Conservation (phyloP, 2,797 vertebrate genomes). For the Steatocranus sp. region DNA sequence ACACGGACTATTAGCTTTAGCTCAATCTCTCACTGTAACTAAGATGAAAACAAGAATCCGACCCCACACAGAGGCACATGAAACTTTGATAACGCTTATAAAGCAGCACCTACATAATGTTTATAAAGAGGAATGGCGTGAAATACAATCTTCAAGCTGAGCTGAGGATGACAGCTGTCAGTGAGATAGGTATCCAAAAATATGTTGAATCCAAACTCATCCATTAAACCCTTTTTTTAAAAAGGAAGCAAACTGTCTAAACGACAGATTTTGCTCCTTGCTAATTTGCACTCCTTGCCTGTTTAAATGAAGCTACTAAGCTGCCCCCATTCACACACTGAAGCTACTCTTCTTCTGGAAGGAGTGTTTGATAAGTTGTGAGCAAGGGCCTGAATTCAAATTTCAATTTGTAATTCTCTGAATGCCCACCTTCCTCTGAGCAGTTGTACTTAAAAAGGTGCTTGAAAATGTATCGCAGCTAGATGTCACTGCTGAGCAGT, state of each 20-base stretch:
- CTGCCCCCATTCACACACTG: background rate
- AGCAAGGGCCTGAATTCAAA: slow-evolving; percentile 21
- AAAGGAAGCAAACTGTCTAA: background rate
- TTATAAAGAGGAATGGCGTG: background rate
- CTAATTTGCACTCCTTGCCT: slow-evolving; percentile 26
- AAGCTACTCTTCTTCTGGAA: slow-evolving; percentile 27
- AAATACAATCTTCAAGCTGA: slow-evolving; percentile 25
- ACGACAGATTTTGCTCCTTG: background rate
- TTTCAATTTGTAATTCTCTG: background rate
- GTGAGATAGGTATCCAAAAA: background rate
- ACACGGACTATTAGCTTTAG: slow-evolving; percentile 43
- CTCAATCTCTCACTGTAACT: slow-evolving; percentile 2
- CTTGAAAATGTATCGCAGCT: slow-evolving; percentile 3
- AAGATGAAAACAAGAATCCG: background rate
- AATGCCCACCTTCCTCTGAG: background rate
- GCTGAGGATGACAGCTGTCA: background rate
- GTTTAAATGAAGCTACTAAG: slow-evolving; percentile 1
- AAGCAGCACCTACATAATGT: background rate
- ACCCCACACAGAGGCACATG: background rate
- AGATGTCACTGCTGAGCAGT: slow-evolving; percentile 23
- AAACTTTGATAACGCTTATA: background rate
- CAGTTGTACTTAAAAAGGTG: slow-evolving; percentile 32
- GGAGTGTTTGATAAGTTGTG: background rate
- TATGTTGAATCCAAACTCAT: background rate
- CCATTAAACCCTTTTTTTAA: rapidly evolving